Percentiles rank a stretch among this genome's conserved stretches.
Evolutionary conservation across 2,888 invertebrate species (phyloP).

Genomic region (Synanthedon formicaeformis): DNA sequence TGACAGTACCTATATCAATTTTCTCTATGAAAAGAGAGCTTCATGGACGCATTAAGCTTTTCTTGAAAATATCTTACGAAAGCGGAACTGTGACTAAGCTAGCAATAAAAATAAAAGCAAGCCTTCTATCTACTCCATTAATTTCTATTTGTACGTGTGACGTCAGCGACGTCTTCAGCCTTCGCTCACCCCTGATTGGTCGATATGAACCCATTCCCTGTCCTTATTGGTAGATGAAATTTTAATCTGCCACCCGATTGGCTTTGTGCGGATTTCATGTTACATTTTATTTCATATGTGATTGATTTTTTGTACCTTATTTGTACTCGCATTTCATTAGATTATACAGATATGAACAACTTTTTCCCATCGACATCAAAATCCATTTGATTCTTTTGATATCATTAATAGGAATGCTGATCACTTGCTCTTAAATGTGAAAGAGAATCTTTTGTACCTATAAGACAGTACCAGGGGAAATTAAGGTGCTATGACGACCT

Average conservation of each 20-base stretch:
- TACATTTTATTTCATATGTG: neutral
- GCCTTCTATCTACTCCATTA: conserved; percentile 2
- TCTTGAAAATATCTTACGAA: neutral
- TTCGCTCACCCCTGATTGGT: conserved; percentile 19
- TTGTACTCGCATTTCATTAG: neutral
- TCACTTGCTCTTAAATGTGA: too few species aligned
- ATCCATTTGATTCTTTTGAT: too few species aligned
- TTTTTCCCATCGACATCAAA: too few species aligned
- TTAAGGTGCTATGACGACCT: too few species aligned
- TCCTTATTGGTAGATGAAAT: conserved; percentile 24
- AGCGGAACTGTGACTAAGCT: neutral
- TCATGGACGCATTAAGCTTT: too few species aligned
- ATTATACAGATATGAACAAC: too few species aligned
- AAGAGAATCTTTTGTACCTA: too few species aligned
- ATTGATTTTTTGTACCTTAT: neutral
- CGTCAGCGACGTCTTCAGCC: conserved; percentile 12
- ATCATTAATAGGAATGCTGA: too few species aligned
- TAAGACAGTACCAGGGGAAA: too few species aligned
- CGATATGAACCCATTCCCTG: conserved; percentile 12
- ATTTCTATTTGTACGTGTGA: conserved; percentile 8
- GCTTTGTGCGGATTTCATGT: conserved; percentile 7
- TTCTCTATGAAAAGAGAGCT: too few species aligned
- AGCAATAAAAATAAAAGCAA: neutral
- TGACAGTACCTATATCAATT: too few species aligned
- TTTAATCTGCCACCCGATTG: conserved; percentile 24